These are phyloP conservation scores for Homarus americanus DNA, from an alignment of 1,140 invertebrate genomes.

Conservation along the genomic window DNA sequence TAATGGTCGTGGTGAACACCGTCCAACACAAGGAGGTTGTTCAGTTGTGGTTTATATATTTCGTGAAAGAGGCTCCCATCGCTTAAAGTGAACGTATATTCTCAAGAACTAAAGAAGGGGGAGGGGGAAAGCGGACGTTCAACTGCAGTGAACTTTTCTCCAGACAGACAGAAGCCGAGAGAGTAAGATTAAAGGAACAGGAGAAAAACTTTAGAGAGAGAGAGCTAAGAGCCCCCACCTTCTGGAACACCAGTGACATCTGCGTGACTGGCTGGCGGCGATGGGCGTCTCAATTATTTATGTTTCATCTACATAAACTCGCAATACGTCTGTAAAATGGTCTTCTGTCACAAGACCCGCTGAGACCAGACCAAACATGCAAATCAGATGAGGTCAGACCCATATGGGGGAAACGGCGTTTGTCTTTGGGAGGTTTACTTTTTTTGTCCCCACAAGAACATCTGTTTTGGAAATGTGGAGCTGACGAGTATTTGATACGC, in stretches of 20 bases:
- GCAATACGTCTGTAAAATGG: constrained; percentile 63
- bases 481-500: constrained; percentile 40
- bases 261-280: neutral
- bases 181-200: too few species aligned
- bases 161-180: too few species aligned
- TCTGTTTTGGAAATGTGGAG: constrained; percentile 42
- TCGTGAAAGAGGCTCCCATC: too few species aligned
- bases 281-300: constrained; percentile 31
- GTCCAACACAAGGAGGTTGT: too few species aligned
- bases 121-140: too few species aligned
- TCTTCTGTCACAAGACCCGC: constrained; percentile 39
- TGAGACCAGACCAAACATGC: constrained; percentile 41
- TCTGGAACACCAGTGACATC: neutral
- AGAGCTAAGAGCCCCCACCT: too few species aligned
- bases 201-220: too few species aligned
- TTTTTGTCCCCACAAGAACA: constrained; percentile 5
- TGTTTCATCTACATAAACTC: constrained; percentile 61
- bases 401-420: constrained; percentile 7
- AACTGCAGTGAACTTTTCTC: too few species aligned
- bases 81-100: too few species aligned
- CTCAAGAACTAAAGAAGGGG: too few species aligned
- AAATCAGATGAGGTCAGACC: constrained; percentile 28
- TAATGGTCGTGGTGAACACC: too few species aligned
- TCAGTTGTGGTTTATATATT: too few species aligned
- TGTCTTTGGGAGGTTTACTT: neutral